Base-by-base conservation (phyloP, 2,113 vertebrate genomes). In the Lycocorax pyrrhopterus region DNA sequence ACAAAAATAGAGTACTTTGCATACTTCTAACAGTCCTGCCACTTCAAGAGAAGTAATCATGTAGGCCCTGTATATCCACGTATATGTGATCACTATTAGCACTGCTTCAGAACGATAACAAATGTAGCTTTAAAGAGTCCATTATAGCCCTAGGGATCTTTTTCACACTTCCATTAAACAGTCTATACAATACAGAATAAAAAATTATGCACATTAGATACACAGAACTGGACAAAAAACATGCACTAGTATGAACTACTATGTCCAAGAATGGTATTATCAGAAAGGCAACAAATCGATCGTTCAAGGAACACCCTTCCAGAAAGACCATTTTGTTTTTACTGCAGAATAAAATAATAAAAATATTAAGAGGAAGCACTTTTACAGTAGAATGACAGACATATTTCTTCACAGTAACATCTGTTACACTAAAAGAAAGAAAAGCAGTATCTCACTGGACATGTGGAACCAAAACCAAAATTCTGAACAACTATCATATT, bases 331-430 rank as follows among this genome's bases (percentile, higher is more conserved):
- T 69, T 85, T 74, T 81, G 49, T n/a, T 89, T 88, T 53, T 56
- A 87, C 16, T 52, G 64, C 47, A 77, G 30, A 94, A 81, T 33
- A 88, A 67, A 80, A 86, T 76, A 87, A 80, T 47, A 83, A 59
- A 85, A 86, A 89, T 87, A 86, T 64, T 86, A 90, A 88, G 78
- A 95, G 25, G 41, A 94, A 91, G 52, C 37, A 84, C 44, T 80
- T 72, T 51, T n/a, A 68, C 26, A 78, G 33, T 21, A 73, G 52
- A 84, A 84, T 62, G 32, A 82, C 23, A 64, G 52, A 12, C 29
- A 3, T 46, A 72, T 72, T 84, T 93, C 62, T 78, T 81, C 64
- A 72, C 3, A 63, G 35, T 41, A 95, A 77, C 35, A 41, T 90
- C 44, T 88, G 66, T 49, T 72, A 81, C 15, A 26, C 8, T 44